A percentile compares a stretch with the other conserved stretches of the same genome.
phyloP scores from a whole-genome alignment of 2,797 vertebrate species.

The Muraenolepis orangiensis region DNA sequence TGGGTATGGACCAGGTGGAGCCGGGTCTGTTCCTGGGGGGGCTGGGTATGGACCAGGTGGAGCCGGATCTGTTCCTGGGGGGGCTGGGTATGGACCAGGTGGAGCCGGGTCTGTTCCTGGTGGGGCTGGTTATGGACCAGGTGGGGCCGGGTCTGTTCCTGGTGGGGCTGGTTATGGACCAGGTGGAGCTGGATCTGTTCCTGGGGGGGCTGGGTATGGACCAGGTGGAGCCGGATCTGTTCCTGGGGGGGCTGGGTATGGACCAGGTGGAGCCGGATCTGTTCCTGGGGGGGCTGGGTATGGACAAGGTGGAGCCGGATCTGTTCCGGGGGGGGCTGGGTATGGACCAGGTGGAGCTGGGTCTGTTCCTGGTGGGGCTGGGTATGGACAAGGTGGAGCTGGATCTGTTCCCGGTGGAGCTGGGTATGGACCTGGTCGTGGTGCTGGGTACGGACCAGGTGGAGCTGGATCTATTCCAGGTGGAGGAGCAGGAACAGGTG shows the following conservation, averaged over 20 bases:
- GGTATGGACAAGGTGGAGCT: slow-evolving; percentile 24
- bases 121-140: slow-evolving; percentile 24
- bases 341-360: slow-evolving; percentile 17
- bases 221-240: slow-evolving; percentile 29
- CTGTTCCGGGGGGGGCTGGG: slow-evolving; percentile 13
- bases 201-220: background rate
- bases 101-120: slow-evolving; percentile 33
- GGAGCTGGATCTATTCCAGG: slow-evolving; percentile 25
- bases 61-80: slow-evolving; percentile 25
- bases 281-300: slow-evolving; percentile 16
- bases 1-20: slow-evolving; percentile 20
- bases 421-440: slow-evolving; percentile 10
- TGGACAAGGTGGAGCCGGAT: slow-evolving; percentile 22
- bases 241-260: slow-evolving; percentile 19
- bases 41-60: slow-evolving; percentile 27
- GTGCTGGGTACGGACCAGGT: slow-evolving; percentile 33
- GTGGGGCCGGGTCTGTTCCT: slow-evolving; percentile 45
- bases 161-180: background rate
- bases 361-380: slow-evolving; percentile 7
- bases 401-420: slow-evolving; percentile 23
- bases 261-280: slow-evolving; percentile 17
- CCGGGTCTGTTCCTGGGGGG: background rate
- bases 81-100: slow-evolving; percentile 14
- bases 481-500: slow-evolving; percentile 17
- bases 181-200: slow-evolving; percentile 11